Conservation (phyloP, 2,113 vertebrate genomes). For the Ctenomys sociabilis region DNA sequence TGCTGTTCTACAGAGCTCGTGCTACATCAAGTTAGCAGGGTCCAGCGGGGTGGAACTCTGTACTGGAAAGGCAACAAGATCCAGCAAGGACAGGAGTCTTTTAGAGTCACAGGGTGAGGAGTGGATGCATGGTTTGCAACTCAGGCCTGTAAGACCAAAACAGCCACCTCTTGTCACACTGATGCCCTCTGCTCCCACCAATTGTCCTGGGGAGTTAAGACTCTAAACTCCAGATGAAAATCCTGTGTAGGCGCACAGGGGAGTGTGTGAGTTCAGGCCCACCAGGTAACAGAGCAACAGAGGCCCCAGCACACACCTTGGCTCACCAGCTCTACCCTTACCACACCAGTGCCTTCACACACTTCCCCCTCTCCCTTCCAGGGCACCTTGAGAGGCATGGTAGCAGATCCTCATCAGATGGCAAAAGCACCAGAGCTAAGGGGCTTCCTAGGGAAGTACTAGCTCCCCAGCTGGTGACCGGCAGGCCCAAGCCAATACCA, state of each 20-base stretch:
- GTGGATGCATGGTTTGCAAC: no score
- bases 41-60: neutral
- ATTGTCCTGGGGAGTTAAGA: rapidly evolving
- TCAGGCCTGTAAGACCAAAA: neutral
- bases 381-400: rapidly evolving
- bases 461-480: no score
- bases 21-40: neutral
- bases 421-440: neutral
- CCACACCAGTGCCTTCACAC: neutral
- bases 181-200: rapidly evolving
- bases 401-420: neutral
- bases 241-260: rapidly evolving
- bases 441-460: neutral
- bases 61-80: neutral
- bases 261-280: neutral
- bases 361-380: rapidly evolving
- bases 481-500: neutral
- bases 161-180: neutral
- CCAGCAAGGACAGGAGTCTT: neutral
- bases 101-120: neutral
- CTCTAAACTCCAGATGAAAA: rapidly evolving
- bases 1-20: neutral
- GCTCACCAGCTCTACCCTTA: neutral
- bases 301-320: neutral
- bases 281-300: no score